phyloP scores from a whole-genome alignment of 2,888 invertebrate genomes.

The Schizaphis graminum region DNA sequence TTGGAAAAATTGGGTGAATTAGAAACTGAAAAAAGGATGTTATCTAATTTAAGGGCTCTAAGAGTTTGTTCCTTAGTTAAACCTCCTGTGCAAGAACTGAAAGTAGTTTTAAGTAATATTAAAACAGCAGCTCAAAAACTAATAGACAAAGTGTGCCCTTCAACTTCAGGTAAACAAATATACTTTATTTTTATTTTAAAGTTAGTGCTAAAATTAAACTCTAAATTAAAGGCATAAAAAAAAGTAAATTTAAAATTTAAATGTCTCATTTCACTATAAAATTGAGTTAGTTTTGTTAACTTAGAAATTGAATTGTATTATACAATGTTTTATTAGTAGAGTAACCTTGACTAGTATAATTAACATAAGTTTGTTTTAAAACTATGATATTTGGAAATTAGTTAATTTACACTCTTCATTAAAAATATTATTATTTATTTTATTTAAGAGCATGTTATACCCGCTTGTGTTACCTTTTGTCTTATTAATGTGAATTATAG shows the following conservation, averaged over 20 bases:
- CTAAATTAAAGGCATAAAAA: neutral
- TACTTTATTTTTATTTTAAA: neutral
- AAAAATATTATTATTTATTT: neutral
- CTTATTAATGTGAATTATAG: too few relatives aligned
- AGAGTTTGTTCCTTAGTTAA: constrained; percentile 58
- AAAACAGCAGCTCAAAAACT: constrained; percentile 50
- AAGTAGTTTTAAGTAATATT: constrained; percentile 42
- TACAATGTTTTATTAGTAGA: neutral
- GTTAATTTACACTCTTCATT: neutral
- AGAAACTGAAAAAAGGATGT: constrained; percentile 61
- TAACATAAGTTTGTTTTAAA: too few relatives aligned
- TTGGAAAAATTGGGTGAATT: constrained; percentile 53
- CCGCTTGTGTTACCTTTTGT: too few relatives aligned
- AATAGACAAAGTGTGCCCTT: constrained; percentile 3
- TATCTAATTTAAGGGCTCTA: constrained; percentile 58
- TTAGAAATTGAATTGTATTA: neutral
- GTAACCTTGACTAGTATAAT: neutral
- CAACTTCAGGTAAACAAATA: constrained; percentile 38
- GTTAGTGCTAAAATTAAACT: neutral
- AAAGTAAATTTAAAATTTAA: neutral
- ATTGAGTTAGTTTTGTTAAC: neutral
- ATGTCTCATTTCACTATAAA: neutral
- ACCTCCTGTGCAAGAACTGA: constrained; percentile 55
- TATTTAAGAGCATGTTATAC: neutral
- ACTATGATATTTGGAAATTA: neutral